Evolutionary conservation across 2,888 invertebrate species (phyloP).

Genomic region (Anthophora plumipes): DNA sequence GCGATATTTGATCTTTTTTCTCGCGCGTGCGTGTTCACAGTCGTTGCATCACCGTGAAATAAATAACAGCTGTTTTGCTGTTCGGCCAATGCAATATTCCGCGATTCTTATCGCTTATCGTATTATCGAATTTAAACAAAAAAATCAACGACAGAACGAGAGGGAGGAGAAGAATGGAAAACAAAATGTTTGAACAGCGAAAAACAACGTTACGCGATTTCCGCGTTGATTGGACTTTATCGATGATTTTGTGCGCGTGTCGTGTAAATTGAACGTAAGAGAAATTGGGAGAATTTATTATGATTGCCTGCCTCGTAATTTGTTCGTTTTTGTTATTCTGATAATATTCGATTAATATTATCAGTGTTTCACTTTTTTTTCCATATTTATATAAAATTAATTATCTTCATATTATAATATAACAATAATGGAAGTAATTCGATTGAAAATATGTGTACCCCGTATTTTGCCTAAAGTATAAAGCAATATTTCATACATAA

Average conservation of each 20-base stretch:
- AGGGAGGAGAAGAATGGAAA: not conserved
- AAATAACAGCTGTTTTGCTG: conserved; percentile 40
- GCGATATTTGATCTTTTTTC: conserved; percentile 57
- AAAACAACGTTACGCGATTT: not conserved
- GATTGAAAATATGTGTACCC: no score
- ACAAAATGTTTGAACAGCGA: not conserved
- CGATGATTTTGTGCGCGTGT: not conserved
- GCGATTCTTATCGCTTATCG: conserved; percentile 29
- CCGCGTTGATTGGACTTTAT: conserved; percentile 7
- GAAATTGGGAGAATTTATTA: not conserved
- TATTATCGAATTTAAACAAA: conserved; percentile 30
- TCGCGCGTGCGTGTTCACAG: not conserved
- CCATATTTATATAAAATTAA: no score
- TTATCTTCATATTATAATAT: no score
- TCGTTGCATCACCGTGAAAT: conserved; percentile 17
- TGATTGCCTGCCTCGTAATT: not conserved
- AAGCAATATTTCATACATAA: no score
- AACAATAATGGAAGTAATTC: no score
- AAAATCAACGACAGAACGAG: not conserved
- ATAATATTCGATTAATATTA: not conserved
- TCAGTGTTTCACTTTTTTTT: not conserved
- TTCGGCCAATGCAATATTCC: not conserved
- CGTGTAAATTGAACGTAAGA: not conserved
- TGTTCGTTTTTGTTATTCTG: no score
- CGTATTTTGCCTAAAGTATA: no score